Conservation (phyloP, 1,140 invertebrate genomes). For the Platyura marginata region DNA sequence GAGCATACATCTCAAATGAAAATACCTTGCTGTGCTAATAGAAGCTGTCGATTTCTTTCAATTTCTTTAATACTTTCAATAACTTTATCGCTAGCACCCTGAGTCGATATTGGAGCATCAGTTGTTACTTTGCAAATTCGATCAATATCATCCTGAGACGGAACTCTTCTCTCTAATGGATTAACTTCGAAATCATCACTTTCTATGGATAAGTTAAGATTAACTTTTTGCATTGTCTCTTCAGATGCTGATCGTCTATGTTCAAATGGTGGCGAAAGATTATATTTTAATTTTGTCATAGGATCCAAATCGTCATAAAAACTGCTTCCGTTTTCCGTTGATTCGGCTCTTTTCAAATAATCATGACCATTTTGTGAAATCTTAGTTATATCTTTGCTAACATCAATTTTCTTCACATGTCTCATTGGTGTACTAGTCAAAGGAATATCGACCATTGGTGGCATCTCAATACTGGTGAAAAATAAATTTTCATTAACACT, state of each 20-base stretch:
- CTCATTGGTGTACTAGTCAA: slow-evolving; percentile 17
- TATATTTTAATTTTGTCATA: slow-evolving; percentile 4
- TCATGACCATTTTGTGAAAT: neutral
- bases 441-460: slow-evolving; percentile 1
- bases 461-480: slow-evolving; percentile 23
- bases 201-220: slow-evolving; percentile 20
- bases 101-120: slow-evolving; percentile 52
- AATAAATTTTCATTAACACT: slow-evolving; percentile 40
- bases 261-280: slow-evolving; percentile 3
- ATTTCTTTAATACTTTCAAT: slow-evolving; percentile 77
- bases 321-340: neutral
- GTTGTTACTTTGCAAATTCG: slow-evolving; percentile 68
- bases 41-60: slow-evolving; percentile 66
- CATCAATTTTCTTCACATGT: slow-evolving; percentile 12
- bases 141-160: slow-evolving; percentile 70
- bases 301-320: neutral
- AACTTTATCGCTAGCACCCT: slow-evolving; percentile 56
- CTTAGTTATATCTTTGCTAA: slow-evolving; percentile 6
- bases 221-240: slow-evolving; percentile 7
- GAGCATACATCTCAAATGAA: neutral
- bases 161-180: slow-evolving; percentile 28
- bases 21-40: slow-evolving; percentile 78
- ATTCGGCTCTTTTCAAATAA: neutral
- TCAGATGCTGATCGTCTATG: neutral
- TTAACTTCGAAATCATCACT: slow-evolving; percentile 31